Base-by-base conservation (phyloP, 2,113 vertebrate species). In the Picathartes gymnocephalus region DNA sequence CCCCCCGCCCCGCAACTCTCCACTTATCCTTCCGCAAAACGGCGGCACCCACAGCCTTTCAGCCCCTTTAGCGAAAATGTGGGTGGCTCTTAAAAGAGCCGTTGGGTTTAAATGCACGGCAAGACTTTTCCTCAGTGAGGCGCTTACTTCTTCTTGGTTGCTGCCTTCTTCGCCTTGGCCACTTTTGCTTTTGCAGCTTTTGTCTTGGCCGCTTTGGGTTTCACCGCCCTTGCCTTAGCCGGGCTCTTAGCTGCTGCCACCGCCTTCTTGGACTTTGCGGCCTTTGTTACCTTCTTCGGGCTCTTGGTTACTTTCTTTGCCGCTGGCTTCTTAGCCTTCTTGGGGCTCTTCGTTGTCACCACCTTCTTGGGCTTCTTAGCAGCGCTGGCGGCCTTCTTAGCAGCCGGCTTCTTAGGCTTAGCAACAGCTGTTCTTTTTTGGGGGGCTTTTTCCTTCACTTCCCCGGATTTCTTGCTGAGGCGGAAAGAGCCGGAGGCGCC, bases 401-500 rank as follows among this genome's bases (percentile, higher is more conserved):
- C 20, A 2, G 16, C 50, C 4, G 65, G 58, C 15, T 69, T 81
- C 23, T 58, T 81, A 2, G 53, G 10, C 15, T 60, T 82, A 0
- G 37, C 44, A 5, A 7, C 24, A 2, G 3, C 0, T 2, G 12
- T 0, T 10, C 1, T n/a, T 5, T 61, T 71, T 1, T 37, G 71
- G 0, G 56, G 37, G 0, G 13, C 47, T 6, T 81, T 69, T 11
- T 56, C 61, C 13, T 80, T 80, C 4, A 13, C 64, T 17, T 81
- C 64, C 4, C 51, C 40, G 0, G 54, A 65, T 0, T 97, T 97
- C 57, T 97, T 98, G 25, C 88, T 98, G 24, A 98, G 97, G 2
- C 97, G 97, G 25, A 98, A 98, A 0, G 98, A 98, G 0, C 98
- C 42, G 0, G 98, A 97, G 2, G 98, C 98, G 3, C 98, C 98